Base-by-base conservation (phyloP, 2,888 invertebrate genomes). In the Plagodis pulveraria region DNA sequence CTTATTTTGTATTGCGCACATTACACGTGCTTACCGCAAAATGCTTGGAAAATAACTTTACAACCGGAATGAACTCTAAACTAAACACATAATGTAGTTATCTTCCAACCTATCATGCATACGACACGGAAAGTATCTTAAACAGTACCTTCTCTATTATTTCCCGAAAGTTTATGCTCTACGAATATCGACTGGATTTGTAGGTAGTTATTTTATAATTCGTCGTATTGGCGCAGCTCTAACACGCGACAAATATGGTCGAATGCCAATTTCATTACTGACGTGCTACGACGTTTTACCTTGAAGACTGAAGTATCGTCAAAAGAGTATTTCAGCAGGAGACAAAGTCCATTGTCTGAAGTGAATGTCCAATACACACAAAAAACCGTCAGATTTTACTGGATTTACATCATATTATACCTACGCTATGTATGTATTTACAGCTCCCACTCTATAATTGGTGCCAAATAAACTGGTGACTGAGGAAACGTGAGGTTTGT, bases 401-500 rank as follows among this genome's bases (percentile, higher is more conserved):
- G 40, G 40, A 54, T 47, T 55, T 41, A 36, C 11, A 35, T 10
- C 22, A 22, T 22, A 22, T 22, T 22, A 22, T 52, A 34, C 9
- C 11, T 34, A 44, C 11, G 48, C 36, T 47, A 52, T 43, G 47
- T 47, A 52, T 43, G 47, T 55, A 53, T 66, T 65, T 59, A 62
- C 67, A 65, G 54, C 62, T 60, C 63, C 63, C 22, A 12, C 49
- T 32, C 10, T 40, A 42, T 50, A 67, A 59, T 62, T 65, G 54
- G 57, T 76, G 80, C 75, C 77, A 77, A 78, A 69, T 72, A 69
- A 69, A 69, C 66, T 49, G 55, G 41, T 51, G 32, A 32, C 65
- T 70, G 69, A 53, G 59, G 67, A 66, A 73, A 77, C 73, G 76
- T 77, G 80, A 77, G 67, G 62, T 61, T 58, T 50, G 44, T 35